These are phyloP conservation scores for Coreius guichenoti DNA, from an alignment of 2,797 vertebrate species.

Conservation along the genomic window DNA sequence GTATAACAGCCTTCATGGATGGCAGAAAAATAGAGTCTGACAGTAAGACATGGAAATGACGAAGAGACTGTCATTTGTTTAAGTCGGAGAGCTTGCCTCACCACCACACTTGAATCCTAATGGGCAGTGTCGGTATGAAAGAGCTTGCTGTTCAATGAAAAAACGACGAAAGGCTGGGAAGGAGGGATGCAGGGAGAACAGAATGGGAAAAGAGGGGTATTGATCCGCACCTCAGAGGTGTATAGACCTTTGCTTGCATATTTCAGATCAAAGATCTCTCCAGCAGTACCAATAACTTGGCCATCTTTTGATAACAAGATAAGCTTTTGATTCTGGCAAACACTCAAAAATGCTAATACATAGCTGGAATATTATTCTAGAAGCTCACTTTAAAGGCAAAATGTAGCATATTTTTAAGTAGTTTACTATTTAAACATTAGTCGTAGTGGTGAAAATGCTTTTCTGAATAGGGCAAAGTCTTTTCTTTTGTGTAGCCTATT, in stretches of 20 bases:
- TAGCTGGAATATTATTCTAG: not conserved
- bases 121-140: constrained; percentile 68
- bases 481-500: not conserved
- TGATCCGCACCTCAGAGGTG: constrained; percentile 28
- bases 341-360: constrained; percentile 1
- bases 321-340: not conserved
- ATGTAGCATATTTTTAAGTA: not conserved
- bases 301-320: constrained; percentile 5
- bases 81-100: constrained; percentile 67
- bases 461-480: not conserved
- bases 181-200: constrained; percentile 12
- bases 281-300: constrained; percentile 8
- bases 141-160: constrained; percentile 75
- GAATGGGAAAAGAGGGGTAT: constrained; percentile 31
- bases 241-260: constrained; percentile 29
- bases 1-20: constrained; percentile 10
- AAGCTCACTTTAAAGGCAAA: not conserved
- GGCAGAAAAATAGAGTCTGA: constrained; percentile 35
- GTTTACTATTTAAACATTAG: not conserved
- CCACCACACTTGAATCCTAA: constrained; percentile 79
- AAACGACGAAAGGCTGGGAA: constrained; percentile 20
- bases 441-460: not conserved
- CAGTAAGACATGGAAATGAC: constrained; percentile 48
- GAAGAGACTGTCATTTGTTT: constrained; percentile 72
- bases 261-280: constrained; percentile 23